Evolutionary conservation across 2,113 vertebrate genomes (phyloP).

Genomic region (Stercorarius parasiticus): DNA sequence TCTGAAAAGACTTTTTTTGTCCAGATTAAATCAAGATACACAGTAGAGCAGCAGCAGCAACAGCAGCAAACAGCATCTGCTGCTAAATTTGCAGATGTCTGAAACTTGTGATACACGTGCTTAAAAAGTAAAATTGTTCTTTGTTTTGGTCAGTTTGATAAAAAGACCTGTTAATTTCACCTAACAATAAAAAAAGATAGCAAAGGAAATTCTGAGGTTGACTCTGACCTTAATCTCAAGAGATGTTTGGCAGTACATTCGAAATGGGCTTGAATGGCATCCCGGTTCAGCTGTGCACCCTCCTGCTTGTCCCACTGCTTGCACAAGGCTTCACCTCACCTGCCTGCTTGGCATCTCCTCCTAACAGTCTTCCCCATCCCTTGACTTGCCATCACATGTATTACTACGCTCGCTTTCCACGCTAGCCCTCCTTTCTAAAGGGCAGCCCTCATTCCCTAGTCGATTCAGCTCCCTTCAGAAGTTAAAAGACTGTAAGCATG

Average conservation of each 20-base stretch:
- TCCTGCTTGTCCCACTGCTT: neutral
- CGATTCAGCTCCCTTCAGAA: rapidly evolving
- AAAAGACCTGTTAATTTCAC: neutral
- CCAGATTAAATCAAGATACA: neutral
- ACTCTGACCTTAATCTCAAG: neutral
- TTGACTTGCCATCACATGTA: neutral
- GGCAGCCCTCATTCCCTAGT: neutral
- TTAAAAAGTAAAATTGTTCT: neutral
- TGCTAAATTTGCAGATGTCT: neutral
- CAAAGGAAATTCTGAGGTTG: neutral
- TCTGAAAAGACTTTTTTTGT: neutral
- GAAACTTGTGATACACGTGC: neutral
- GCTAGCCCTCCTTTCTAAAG: neutral
- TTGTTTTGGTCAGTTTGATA: neutral
- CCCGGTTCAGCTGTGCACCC: neutral
- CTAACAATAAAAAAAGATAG: neutral
- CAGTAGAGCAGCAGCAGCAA: neutral
- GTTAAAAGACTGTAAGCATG: neutral
- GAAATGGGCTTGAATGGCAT: neutral
- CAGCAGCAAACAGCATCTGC: neutral
- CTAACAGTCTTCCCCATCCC: neutral
- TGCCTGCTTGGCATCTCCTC: neutral
- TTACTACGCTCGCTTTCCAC: neutral
- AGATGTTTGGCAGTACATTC: neutral
- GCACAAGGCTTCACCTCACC: neutral